Conservation (phyloP, 1,140 invertebrate species). For the Nephila pilipes region DNA sequence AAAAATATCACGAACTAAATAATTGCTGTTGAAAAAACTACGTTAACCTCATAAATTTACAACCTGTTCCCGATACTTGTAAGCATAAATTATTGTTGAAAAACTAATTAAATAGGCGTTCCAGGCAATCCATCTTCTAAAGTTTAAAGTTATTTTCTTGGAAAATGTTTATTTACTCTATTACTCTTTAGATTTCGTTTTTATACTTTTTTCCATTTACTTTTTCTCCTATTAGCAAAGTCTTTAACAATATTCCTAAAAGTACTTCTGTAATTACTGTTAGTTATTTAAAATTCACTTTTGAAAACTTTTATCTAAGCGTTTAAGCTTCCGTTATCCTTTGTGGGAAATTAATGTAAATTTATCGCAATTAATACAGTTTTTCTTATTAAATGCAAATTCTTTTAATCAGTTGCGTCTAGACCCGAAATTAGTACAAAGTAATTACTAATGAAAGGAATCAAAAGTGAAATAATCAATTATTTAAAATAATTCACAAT, state of each 20-base stretch:
- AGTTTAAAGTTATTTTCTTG: constrained; percentile 54
- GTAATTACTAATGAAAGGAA: too few relatives aligned
- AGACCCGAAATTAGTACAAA: too few relatives aligned
- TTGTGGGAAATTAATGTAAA: background rate
- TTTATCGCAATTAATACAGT: background rate
- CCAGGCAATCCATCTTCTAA: constrained; percentile 61
- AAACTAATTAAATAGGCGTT: constrained; percentile 72
- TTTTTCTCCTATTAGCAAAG: background rate
- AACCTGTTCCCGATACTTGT: constrained; percentile 49
- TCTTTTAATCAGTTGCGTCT: too few relatives aligned
- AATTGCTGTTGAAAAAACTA: constrained; percentile 36
- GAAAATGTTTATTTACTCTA: constrained; percentile 21
- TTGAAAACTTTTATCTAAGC: background rate
- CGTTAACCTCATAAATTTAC: constrained; percentile 70
- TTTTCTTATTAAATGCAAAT: constrained; percentile 6
- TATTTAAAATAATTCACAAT: too few relatives aligned
- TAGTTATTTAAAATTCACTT: constrained; percentile 5
- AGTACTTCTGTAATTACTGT: background rate
- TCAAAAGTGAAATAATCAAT: too few relatives aligned
- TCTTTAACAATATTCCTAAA: background rate
- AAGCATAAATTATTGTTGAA: constrained; percentile 64
- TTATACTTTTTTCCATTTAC: background rate
- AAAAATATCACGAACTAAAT: constrained; percentile 49
- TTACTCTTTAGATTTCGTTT: background rate
- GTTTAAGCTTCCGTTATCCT: background rate